Conservation (phyloP, 2,113 vertebrate genomes). For the Mesocricetus auratus region DNA sequence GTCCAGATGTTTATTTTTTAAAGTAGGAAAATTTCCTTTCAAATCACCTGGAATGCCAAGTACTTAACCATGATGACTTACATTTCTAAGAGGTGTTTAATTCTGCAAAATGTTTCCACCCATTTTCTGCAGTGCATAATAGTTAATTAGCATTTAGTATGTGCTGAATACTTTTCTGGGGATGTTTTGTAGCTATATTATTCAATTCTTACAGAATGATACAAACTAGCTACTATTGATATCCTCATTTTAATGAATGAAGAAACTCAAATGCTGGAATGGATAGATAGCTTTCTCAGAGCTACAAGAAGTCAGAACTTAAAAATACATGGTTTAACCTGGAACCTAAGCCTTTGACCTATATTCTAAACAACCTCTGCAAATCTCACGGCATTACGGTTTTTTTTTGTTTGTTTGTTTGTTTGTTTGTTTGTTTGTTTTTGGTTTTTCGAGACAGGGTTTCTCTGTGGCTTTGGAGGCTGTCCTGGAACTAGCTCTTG, state of each 20-base stretch:
- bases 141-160: slow-evolving; percentile 34
- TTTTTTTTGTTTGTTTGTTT: no score
- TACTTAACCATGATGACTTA: slow-evolving; percentile 54
- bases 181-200: not conserved
- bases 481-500: no score
- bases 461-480: no score
- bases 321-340: not conserved
- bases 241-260: not conserved
- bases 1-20: slow-evolving; percentile 63
- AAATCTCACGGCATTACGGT: not conserved
- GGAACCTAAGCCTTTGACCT: not conserved
- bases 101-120: slow-evolving; percentile 47
- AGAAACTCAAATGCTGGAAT: not conserved
- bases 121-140: slow-evolving; percentile 18
- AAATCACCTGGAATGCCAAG: slow-evolving; percentile 44
- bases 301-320: not conserved
- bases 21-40: slow-evolving; percentile 62
- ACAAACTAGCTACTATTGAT: not conserved
- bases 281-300: not conserved
- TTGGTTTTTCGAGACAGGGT: no score
- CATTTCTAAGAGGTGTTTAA: slow-evolving; percentile 40
- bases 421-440: no score
- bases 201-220: slow-evolving; percentile 10
- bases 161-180: not conserved
- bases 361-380: not conserved